Conservation (phyloP, 2,113 vertebrate species). For the Pterocles gutturalis region DNA sequence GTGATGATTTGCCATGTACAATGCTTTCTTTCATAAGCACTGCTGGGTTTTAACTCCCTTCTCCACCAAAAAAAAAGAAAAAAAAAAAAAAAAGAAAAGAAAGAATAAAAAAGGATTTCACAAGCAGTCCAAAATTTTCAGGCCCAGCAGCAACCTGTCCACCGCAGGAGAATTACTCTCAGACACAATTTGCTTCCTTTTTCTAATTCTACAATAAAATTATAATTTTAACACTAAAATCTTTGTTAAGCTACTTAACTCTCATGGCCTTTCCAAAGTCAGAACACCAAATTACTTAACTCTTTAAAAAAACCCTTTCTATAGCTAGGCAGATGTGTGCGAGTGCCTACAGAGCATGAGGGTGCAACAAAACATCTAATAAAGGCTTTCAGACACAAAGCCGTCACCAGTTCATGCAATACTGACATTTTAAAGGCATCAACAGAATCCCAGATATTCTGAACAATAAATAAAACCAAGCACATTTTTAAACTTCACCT, state of each 20-base stretch:
- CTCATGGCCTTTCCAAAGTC: neutral
- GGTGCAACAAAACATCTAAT: neutral
- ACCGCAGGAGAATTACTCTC: neutral
- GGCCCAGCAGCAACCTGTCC: neutral
- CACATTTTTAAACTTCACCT: neutral
- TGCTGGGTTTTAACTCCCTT: neutral
- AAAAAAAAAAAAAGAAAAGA: neutral
- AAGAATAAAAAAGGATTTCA: neutral
- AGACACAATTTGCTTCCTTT: neutral
- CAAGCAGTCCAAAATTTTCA: neutral
- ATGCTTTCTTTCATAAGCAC: neutral
- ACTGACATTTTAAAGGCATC: neutral
- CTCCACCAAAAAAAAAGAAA: neutral
- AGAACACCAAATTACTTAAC: neutral
- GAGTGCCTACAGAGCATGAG: neutral
- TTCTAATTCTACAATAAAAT: neutral
- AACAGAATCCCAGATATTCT: neutral
- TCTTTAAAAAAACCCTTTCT: neutral
- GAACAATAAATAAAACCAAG: neutral
- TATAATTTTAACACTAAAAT: neutral
- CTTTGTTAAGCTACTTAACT: neutral
- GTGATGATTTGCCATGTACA: neutral
- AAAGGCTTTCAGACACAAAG: neutral
- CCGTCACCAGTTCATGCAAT: neutral
- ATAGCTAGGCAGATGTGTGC: neutral